Base-by-base conservation (phyloP, 2,113 vertebrate genomes). In the Thamnaconus septentrionalis region DNA sequence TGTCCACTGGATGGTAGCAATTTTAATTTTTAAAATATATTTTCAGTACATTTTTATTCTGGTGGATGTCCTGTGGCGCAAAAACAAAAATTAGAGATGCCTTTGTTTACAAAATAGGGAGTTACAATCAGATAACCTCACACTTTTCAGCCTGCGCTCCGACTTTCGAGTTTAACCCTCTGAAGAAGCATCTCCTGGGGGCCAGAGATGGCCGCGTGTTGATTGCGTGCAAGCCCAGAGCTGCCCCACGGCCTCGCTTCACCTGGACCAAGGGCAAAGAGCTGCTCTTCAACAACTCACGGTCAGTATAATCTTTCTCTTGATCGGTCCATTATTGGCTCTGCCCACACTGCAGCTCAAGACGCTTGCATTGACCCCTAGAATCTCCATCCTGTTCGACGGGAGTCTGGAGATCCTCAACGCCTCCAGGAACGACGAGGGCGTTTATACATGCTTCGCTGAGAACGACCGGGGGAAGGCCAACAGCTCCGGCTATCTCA, bases 321-420 rank as follows among this genome's bases (percentile, higher is more conserved):
- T 12, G 47, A 31, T 3, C 12, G 18, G 18, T 31, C 18, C 18
- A 31, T 31, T 31, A 31, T 31, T 31, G 18, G 18, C 18, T 31
- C 18, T 31, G 18, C 18, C 18, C 2, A 1, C 18, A 31, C 18
- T 31, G 18, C 18, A 31, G 18, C 18, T 31, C 18, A 31, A 31
- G 18, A 31, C 18, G 4, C 2, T 7, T 39, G 0, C 56, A 0
- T 64, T 53, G 3, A 41, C 40, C 39, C 76, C 42, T 44, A 99
- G 97, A 56, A 93, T 96, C 80, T 92, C 78, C 60, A 92, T 99
- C 75, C 92, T 95, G 95, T 92, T 91, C 66, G 96, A 98, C 8
- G 97, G 97, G 7, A 98, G 91, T 85, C 90, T 99, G 78, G 95
- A 98, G 92, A 98, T 99, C 76, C 88, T 92, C 56, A 97, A 98